Evolutionary conservation across 2,113 vertebrate species (phyloP).

Genomic region (Cyrtonyx montezumae): DNA sequence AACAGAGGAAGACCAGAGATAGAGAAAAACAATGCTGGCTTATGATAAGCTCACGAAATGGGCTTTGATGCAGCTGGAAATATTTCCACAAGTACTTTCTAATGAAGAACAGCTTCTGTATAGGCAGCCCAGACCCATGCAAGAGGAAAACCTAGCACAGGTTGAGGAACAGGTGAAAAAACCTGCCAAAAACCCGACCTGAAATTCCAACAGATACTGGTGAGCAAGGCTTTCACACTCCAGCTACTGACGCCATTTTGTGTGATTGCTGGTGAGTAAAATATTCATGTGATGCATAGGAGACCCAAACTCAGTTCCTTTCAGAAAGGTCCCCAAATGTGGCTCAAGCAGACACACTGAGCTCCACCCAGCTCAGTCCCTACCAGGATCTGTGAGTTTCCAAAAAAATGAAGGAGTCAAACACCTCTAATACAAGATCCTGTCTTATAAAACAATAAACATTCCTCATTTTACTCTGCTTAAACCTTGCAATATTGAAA

Average conservation of each 20-base stretch:
- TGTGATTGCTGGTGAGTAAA: accelerated
- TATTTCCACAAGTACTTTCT: not conserved
- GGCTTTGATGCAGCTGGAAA: not conserved
- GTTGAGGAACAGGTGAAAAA: not conserved
- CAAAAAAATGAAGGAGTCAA: not conserved
- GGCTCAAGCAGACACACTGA: not conserved
- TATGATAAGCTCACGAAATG: not conserved
- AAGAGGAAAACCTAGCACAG: not conserved
- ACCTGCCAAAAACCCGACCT: not conserved
- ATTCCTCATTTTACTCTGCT: not conserved
- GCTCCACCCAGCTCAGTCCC: not conserved
- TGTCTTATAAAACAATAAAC: not conserved
- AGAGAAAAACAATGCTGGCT: accelerated
- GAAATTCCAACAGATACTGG: not conserved
- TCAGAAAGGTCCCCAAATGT: not conserved
- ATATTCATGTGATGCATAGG: not conserved
- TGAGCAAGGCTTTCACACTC: not conserved
- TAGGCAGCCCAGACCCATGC: accelerated
- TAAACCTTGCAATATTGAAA: not conserved
- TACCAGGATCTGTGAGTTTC: not conserved
- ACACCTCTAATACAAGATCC: not conserved
- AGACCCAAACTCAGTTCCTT: not conserved
- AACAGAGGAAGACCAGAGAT: not conserved
- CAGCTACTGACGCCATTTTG: not conserved
- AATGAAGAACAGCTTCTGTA: not conserved